Conservation (phyloP, 1,140 invertebrate species). For the Eriocheir sinensis region DNA sequence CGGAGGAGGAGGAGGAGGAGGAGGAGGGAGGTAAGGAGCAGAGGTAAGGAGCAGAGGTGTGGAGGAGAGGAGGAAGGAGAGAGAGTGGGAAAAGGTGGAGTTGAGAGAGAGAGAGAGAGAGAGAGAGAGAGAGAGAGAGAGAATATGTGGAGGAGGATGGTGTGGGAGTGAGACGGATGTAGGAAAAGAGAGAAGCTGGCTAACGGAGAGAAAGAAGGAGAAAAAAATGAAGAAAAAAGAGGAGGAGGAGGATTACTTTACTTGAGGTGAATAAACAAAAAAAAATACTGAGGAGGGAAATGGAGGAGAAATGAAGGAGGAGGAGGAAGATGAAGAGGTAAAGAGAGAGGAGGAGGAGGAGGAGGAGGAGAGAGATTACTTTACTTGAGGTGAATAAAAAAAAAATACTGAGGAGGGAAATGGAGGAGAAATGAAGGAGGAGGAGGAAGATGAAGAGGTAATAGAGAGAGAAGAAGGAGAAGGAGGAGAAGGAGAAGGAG, state of each 20-base stretch:
- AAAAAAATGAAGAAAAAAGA: neutral
- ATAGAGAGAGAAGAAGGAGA: neutral
- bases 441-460: neutral
- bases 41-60: neutral
- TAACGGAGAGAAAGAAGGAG: neutral
- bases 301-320: neutral
- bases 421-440: neutral
- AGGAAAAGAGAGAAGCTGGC: no score
- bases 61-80: neutral
- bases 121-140: slow-evolving; percentile 1
- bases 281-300: neutral
- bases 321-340: neutral
- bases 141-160: neutral
- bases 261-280: neutral
- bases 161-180: neutral
- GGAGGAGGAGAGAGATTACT: neutral
- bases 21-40: neutral
- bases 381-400: neutral
- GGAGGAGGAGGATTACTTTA: neutral
- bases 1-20: neutral
- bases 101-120: neutral
- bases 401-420: neutral
- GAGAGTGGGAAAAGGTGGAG: neutral
- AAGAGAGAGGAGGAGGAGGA: neutral
- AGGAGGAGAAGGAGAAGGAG: neutral